Conservation (phyloP, 2,797 vertebrate genomes). For the Poeciliopsis presidionis region DNA sequence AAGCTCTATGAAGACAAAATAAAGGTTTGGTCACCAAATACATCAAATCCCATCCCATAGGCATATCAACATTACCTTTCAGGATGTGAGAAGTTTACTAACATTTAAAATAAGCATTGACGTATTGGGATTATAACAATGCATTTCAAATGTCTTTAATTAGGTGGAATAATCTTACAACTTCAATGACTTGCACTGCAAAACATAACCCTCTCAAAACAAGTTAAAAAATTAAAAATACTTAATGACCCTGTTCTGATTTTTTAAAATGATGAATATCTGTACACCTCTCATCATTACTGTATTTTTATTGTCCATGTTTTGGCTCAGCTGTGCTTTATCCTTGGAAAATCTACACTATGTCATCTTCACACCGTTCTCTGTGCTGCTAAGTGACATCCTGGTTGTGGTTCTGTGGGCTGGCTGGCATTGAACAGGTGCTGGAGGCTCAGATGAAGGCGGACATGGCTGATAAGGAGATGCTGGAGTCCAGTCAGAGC, state of each 20-base stretch:
- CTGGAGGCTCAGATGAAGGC: constrained; percentile 97
- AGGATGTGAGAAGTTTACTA: too few relatives aligned
- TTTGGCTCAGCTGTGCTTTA: constrained; percentile 14
- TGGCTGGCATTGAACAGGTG: constrained; percentile 81
- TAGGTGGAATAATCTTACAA: too few relatives aligned
- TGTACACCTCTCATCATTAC: not conserved
- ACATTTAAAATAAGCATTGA: too few relatives aligned
- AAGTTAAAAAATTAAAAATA: not conserved
- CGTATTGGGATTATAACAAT: too few relatives aligned
- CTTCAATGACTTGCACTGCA: too few relatives aligned
- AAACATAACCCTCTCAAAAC: too few relatives aligned
- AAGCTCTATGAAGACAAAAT: constrained; percentile 96
- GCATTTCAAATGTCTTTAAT: too few relatives aligned
- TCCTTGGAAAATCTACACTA: constrained; percentile 29
- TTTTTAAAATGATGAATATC: not conserved
- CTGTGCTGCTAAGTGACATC: constrained; percentile 57
- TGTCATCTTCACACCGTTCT: constrained; percentile 50
- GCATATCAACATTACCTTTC: too few relatives aligned
- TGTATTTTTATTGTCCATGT: constrained; percentile 10
- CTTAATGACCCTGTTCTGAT: not conserved
- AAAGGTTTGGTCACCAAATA: constrained; percentile 81
- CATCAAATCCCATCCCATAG: not conserved
- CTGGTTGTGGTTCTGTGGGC: constrained; percentile 66
- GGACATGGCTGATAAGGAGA: constrained; percentile 94
- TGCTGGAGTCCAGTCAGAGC: constrained; percentile 91